Evolutionary conservation across 1,140 invertebrate genomes (phyloP), one percentile per base, ranked within the genome.

Genomic region (Semibalanus balanoides): DNA sequence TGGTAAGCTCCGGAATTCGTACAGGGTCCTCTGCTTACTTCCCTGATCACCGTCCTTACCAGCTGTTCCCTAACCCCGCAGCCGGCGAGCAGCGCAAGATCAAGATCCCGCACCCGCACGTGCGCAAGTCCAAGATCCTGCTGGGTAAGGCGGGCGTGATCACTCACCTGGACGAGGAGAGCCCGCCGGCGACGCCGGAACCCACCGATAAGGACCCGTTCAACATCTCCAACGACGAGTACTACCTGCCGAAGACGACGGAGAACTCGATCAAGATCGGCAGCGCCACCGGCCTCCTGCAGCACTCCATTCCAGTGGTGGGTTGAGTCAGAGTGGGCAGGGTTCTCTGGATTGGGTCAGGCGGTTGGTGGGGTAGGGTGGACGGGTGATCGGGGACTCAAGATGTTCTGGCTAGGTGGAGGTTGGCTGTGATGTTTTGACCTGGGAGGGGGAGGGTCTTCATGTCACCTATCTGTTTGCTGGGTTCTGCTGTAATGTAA

Each of bases 221-320:
- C 83, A 99, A 99, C 84, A 92, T 99, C 78, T 98, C 96, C 0
- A 99, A 99, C 85, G 97, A 99, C 83, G 94, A 96, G 86, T 97
- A 91, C 84, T 99, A 99, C 82, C 90, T 92, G 83, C 92, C 96
- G 0, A 92, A 95, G 79, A 92, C 92, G 0, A 91, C 83, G 27
- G 79, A 82, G 76, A 76, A 83, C 81, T 80, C 80, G 27, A 82
- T 82, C 72, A 82, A 82, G 76, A 81, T 81, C 77, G 84, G 85
- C 51, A 79, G 79, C 75, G 80, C 78, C 27, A 92, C 91, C 19
- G 93, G 93, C 83, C 85, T 95, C 14, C 93, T 96, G 76, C 94
- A 99, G 84, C 98, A 99, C 84, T 98, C 96, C 43, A 99, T 95
- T 1, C 97, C 97, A 0, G 95, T 97, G 0, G 92, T 80, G 72